Base-by-base conservation (phyloP, 2,113 vertebrate genomes). In the Bubo blakistoni region DNA sequence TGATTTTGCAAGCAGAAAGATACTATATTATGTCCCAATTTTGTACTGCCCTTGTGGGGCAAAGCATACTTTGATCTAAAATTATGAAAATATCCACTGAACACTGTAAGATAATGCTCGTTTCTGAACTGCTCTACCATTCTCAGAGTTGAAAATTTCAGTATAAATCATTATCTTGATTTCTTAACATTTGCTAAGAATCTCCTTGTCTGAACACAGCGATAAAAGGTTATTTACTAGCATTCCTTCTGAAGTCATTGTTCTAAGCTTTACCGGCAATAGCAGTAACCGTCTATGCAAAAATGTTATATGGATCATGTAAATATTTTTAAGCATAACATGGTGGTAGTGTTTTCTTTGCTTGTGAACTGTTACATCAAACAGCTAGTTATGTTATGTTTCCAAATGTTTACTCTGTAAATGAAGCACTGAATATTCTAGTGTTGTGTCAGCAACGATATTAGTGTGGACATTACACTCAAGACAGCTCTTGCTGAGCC, bases 321-420 rank as follows among this genome's bases (percentile, higher is more conserved):
- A 96, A 97, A 95, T 94, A 97, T 96, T 97, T 96, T 94, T 88
- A 97, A 97, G 72, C 83, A 92, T 86, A 97, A 96, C 88, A 96
- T 6, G 19, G 52, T 73, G 81, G 91, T 26, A 94, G 46, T 95
- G 89, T 96, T 96, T 96, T 94, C 88, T 89, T 89, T 96, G 93
- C 92, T 95, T 96, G 95, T 90, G 93, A 94, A 94, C 94, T 81
- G 69, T 46, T 76, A 94, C 73, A 96, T 96, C 88, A 94, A 96
- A 97, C 70, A 94, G 88, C 55, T 82, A 92, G 91, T 81, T 86
- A 90, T 94, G 90, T 97, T 97, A 89, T 94, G 71, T 86, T 97
- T 96, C 74, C 73, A 88, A 95, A 96, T 76, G 86, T 97, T 97
- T 94, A 83, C 74, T 77, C 86, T 92, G 67, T 76, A 93, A 92